Base-by-base conservation (phyloP, 2,797 vertebrate genomes). In the Sylvilagus floridanus region DNA sequence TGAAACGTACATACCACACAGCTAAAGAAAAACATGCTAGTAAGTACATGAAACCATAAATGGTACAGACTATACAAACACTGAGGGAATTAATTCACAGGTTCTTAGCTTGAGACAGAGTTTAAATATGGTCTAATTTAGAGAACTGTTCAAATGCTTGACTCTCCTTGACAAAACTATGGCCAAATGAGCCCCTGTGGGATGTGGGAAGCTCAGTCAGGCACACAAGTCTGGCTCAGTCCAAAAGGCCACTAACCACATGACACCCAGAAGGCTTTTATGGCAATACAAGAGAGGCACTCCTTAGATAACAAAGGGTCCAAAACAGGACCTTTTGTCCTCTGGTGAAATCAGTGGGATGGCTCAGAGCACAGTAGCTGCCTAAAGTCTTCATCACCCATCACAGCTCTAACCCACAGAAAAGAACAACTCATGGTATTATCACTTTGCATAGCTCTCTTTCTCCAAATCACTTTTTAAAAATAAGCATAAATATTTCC, bases 51-150 rank as follows among this genome's bases (percentile, higher is more conserved):
- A 50, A 83, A 85, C 57, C 66, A 35, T 90, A 94, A 96, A 73
- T 11, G 24, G 76, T 66, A 94, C 50, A 75, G 35, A 78, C 66
- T 75, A 78, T 35, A 90, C 35, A 71, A 71, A 81, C 77, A 81
- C 84, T 84, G 69, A 88, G 90, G 85, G 65, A 96, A 89, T 93
- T 91, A 93, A 76, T 95, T 89, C 54, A 93, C 50, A 91, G 69
- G 77, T 90, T 93, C 75, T 93, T 85, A 90, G 60, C 84, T 71
- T 28, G 37, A 75, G 87, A 96, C 7, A 63, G 54, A 93, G 19
- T 32, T 93, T 96, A 95, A 96, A 92, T 60, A 83, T 65, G 81
- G 95, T 73, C 57, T 93, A 93, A 89, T 87, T 57, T 89, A 95
- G 82, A 95, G 52, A 92, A 94, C 57, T 73, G 52, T 85, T 90